A percentile compares a stretch with the other conserved stretches of the same genome.
Evolutionary conservation across 2,888 invertebrate species (phyloP).

Genomic region (Scaptomyza flava): DNA sequence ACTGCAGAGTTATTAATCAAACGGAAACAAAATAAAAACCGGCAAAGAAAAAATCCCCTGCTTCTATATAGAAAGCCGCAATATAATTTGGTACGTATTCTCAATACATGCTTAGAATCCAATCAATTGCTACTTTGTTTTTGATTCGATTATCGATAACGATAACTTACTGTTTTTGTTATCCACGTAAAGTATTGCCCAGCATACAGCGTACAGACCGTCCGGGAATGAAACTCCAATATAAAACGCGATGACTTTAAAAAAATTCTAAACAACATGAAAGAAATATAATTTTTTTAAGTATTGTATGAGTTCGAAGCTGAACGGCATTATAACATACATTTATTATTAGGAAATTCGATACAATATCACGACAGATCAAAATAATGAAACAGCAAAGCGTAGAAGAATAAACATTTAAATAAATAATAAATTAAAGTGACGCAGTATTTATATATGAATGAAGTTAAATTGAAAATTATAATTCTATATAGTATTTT

Average conservation of each 20-base stretch:
- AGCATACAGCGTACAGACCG: neutral
- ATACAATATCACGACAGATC: neutral
- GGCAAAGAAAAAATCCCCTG: too few relatives aligned
- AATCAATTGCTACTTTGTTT: neutral
- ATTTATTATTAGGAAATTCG: too few relatives aligned
- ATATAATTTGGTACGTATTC: too few relatives aligned
- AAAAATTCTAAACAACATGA: neutral
- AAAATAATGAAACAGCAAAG: neutral
- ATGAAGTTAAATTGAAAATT: too few relatives aligned
- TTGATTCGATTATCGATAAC: neutral
- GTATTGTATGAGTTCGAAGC: neutral
- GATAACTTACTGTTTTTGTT: neutral
- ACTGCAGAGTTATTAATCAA: slow-evolving; percentile 5
- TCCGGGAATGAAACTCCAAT: neutral
- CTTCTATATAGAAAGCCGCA: too few relatives aligned
- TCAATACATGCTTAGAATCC: too few relatives aligned
- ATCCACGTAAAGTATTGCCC: neutral
- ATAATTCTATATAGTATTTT: too few relatives aligned
- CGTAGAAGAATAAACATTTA: too few relatives aligned
- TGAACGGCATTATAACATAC: too few relatives aligned
- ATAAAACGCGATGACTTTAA: neutral
- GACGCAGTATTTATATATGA: too few relatives aligned
- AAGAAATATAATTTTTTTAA: neutral
- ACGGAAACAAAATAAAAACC: neutral
- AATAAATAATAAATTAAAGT: too few relatives aligned